These are phyloP conservation scores for Plebejus argus DNA, from an alignment of 2,888 invertebrate species.

Conservation along the genomic window DNA sequence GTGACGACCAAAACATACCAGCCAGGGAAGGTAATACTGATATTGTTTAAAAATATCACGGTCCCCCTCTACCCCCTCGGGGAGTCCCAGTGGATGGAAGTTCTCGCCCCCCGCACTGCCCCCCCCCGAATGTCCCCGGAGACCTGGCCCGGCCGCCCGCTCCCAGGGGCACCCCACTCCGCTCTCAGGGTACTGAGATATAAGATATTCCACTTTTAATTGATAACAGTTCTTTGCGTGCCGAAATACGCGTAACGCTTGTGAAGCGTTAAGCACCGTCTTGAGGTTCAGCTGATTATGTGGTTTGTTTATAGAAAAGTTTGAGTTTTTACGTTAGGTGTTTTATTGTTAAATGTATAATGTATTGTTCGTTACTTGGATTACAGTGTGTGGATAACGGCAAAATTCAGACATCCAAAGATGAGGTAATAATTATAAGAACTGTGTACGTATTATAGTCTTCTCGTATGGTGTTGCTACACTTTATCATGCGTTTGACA, in stretches of 20 bases:
- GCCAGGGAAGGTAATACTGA: conserved; percentile 36
- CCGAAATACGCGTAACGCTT: neutral
- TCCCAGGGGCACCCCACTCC: conserved; percentile 62
- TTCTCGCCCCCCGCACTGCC: conserved; percentile 68
- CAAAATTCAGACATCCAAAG: neutral
- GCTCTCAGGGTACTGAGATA: conserved; percentile 61
- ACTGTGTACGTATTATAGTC: neutral
- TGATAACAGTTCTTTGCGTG: conserved; percentile 50
- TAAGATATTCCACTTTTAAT: conserved; percentile 73
- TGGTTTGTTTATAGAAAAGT: neutral
- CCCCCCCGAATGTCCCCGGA: conserved; percentile 66
- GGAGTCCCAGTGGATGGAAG: conserved; percentile 71
- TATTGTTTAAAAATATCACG: conserved; percentile 74
- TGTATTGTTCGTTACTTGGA: neutral
- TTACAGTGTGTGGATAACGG: neutral
- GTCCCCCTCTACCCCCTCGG: conserved; percentile 53
- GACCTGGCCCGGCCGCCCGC: conserved; percentile 75
- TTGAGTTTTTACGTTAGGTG: too few species aligned
- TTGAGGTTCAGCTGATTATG: neutral
- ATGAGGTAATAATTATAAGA: neutral
- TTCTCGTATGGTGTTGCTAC: too few species aligned
- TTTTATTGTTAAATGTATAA: neutral
- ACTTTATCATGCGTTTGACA: too few species aligned
- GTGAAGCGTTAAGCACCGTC: neutral
- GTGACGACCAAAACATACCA: neutral